Percentiles rank a stretch among this genome's conserved stretches.
Evolutionary conservation across 2,888 invertebrate species (phyloP).

Genomic region (Anoncus sp.): DNA sequence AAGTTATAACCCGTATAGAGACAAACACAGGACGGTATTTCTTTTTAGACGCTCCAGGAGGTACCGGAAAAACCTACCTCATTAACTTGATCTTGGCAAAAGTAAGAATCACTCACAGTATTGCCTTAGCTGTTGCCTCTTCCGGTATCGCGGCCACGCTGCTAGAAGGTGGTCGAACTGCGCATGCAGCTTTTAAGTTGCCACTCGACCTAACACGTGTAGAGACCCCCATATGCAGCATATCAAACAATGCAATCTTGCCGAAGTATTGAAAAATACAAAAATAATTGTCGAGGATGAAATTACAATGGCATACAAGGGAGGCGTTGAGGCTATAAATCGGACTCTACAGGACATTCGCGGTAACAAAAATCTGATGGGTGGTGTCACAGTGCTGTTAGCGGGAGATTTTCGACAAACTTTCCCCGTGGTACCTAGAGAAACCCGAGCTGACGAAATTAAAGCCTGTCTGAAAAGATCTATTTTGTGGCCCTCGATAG

Average conservation of each 20-base stretch:
- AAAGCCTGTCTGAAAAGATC: constrained; percentile 70
- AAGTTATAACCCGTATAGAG: neutral
- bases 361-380: constrained; percentile 58
- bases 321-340: constrained; percentile 76
- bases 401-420: constrained; percentile 75
- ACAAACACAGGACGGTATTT: constrained; percentile 1
- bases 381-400: constrained; percentile 67
- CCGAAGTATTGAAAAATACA: constrained; percentile 56
- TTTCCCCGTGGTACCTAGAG: constrained; percentile 69
- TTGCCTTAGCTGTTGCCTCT: constrained; percentile 80
- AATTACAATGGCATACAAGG: constrained; percentile 80
- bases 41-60: constrained; percentile 73
- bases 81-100: constrained; percentile 77
- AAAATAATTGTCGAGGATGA: constrained; percentile 81
- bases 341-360: constrained; percentile 69
- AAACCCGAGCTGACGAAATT: constrained; percentile 70
- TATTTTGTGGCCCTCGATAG: constrained; percentile 51
- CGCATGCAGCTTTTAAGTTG: constrained; percentile 79
- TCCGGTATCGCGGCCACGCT: constrained; percentile 83
- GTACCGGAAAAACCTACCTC: constrained; percentile 82
- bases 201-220: constrained; percentile 74
- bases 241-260: neutral
- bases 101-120: constrained; percentile 69
- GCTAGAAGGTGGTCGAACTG: constrained; percentile 78
- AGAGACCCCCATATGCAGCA: constrained; percentile 72